A percentile compares a stretch with the other conserved stretches of the same genome.
These are phyloP conservation scores for Drosophila antonietae DNA, from an alignment of 2,888 invertebrate genomes.

Conservation along the genomic window DNA sequence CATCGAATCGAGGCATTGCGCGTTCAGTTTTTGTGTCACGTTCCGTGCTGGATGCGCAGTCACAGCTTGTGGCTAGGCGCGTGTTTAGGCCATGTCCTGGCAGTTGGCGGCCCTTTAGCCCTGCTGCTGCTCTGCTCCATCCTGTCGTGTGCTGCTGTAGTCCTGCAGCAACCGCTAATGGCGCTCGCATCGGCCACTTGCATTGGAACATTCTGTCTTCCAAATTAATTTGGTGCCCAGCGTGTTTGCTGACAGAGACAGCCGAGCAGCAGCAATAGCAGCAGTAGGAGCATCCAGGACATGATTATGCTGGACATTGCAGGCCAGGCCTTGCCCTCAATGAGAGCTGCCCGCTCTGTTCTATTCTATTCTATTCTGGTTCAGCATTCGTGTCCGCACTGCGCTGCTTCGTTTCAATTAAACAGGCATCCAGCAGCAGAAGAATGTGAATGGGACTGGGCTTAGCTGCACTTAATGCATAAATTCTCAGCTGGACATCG, in stretches of 20 bases:
- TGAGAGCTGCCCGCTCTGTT: not conserved
- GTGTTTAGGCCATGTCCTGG: constrained; percentile 61
- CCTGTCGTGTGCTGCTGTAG: not conserved
- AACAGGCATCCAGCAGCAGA: constrained; percentile 51
- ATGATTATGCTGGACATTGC: constrained; percentile 74
- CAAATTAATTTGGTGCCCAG: constrained; percentile 77
- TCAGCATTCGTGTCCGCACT: constrained; percentile 33
- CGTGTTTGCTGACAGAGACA: constrained; percentile 21
- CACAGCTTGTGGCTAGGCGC: constrained; percentile 76
- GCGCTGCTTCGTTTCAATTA: constrained; percentile 71
- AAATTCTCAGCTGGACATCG: constrained; percentile 78
- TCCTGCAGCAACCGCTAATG: constrained; percentile 58
- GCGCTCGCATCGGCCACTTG: constrained; percentile 68
- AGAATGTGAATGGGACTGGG: constrained; percentile 28
- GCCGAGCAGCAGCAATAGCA: not conserved
- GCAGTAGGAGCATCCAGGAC: constrained; percentile 52
- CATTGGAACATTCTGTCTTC: constrained; percentile 75
- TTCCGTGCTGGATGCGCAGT: constrained; percentile 47
- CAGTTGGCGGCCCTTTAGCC: constrained; percentile 1
- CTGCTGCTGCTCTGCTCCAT: not conserved
- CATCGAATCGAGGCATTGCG: constrained; percentile 8
- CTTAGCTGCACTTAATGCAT: constrained; percentile 75
- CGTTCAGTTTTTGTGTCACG: constrained; percentile 64
- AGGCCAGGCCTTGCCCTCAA: constrained; percentile 11
- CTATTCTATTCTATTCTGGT: constrained; percentile 10